Percentiles rank a stretch among this genome's conserved stretches.
Evolutionary conservation across 2,888 invertebrate genomes (phyloP).

Genomic region (Pammene fasciana): DNA sequence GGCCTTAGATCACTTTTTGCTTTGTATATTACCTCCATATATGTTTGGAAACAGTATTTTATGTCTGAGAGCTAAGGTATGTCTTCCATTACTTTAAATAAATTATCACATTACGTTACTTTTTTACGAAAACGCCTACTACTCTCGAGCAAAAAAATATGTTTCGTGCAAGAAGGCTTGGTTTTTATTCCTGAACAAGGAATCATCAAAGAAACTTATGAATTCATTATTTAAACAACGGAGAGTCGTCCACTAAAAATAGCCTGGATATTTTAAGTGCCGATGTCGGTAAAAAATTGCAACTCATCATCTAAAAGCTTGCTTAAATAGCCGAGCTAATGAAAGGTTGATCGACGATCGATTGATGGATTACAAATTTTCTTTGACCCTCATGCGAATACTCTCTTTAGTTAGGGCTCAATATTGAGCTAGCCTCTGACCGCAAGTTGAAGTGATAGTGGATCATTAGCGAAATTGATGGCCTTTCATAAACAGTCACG

Average conservation of each 20-base stretch:
- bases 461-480: conserved; percentile 26
- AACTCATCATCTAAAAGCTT: conserved; percentile 50
- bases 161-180: conserved; percentile 25
- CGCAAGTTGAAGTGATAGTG: conserved; percentile 20
- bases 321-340: conserved; percentile 45
- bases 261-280: conserved; percentile 28
- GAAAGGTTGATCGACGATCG: conserved; percentile 43
- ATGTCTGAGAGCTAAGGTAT: conserved; percentile 16
- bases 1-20: no score
- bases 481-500: not conserved
- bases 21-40: no score
- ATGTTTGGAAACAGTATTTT: no score
- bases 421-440: conserved; percentile 33
- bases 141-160: conserved; percentile 19
- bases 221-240: conserved; percentile 27
- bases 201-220: conserved; percentile 21
- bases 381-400: conserved; percentile 34
- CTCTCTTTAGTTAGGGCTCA: conserved; percentile 28
- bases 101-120: conserved; percentile 34
- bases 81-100: conserved; percentile 21
- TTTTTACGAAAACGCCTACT: conserved; percentile 22
- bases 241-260: conserved; percentile 21
- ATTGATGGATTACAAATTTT: conserved; percentile 41
- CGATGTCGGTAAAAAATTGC: conserved; percentile 41
- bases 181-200: conserved; percentile 14